Conservation (phyloP, 1,140 invertebrate genomes). For the Leptinotarsa undecemlineata region DNA sequence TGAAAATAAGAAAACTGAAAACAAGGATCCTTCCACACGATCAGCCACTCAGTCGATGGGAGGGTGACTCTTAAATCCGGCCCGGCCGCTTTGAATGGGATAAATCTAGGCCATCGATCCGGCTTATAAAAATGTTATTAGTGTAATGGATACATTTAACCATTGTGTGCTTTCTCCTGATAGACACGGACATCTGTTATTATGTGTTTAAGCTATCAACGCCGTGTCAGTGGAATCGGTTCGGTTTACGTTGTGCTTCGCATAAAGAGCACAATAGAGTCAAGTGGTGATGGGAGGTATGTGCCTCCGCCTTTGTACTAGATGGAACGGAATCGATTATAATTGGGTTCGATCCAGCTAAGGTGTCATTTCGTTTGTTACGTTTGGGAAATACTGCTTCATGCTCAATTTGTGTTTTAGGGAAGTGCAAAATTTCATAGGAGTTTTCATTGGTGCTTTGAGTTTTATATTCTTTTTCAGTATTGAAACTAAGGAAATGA, state of each 20-base stretch:
- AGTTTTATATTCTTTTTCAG: too few species aligned
- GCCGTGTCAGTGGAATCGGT: neutral
- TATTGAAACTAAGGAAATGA: too few species aligned
- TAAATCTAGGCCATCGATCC: constrained; percentile 39
- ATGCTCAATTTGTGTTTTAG: too few species aligned
- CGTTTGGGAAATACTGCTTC: too few species aligned
- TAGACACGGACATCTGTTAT: constrained; percentile 37
- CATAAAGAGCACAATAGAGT: neutral
- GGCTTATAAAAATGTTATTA: constrained; percentile 42
- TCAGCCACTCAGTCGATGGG: neutral
- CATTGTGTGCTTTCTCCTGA: constrained; percentile 27
- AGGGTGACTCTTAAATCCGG: neutral
- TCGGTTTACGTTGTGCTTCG: neutral
- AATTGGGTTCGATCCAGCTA: too few species aligned
- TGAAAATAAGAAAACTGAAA: neutral
- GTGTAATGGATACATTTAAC: constrained; percentile 38
- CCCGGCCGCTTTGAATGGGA: constrained; percentile 21
- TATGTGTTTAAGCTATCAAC: constrained; percentile 38
- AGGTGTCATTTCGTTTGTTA: too few species aligned
- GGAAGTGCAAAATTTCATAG: too few species aligned
- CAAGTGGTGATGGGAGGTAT: constrained; percentile 24
- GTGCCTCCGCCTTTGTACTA: constrained; percentile 4
- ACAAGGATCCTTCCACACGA: neutral
- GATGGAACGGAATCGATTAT: neutral
- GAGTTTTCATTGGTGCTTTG: too few species aligned